Conservation (phyloP, 64 coral and sea anemone genomes). For the Astreopora myriophthalma region DNA sequence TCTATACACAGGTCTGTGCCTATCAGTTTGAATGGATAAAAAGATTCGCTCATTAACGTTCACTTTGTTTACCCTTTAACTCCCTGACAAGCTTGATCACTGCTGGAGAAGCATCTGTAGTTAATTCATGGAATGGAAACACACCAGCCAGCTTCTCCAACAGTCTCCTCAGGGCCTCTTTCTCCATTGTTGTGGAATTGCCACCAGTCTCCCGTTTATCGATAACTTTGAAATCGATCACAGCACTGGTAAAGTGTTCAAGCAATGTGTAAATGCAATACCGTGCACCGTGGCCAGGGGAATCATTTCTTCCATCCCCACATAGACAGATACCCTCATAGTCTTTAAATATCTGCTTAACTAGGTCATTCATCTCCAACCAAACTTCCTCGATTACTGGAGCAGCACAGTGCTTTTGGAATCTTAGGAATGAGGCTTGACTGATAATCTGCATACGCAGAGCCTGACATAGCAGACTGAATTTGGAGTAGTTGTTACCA, state of each 20-base stretch:
- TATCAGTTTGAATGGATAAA: too few species aligned
- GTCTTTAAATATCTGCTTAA: too few species aligned
- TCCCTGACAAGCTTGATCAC: constrained; percentile 57
- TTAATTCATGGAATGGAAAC: constrained; percentile 12
- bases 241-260: constrained; percentile 42
- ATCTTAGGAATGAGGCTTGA: too few species aligned
- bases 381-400: too few species aligned
- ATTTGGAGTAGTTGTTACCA: too few species aligned
- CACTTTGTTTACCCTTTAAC: constrained; percentile 38
- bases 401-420: too few species aligned
- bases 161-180: constrained; percentile 12
- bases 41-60: too few species aligned
- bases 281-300: constrained; percentile 17
- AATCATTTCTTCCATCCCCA: constrained; percentile 66
- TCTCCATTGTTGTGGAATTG: constrained; percentile 49
- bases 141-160: neutral
- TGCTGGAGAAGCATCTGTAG: constrained; percentile 14
- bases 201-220: constrained; percentile 31
- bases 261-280: constrained; percentile 42
- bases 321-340: neutral
- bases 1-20: too few species aligned
- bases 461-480: too few species aligned
- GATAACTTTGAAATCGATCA: constrained; percentile 38
- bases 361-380: too few species aligned
- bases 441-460: too few species aligned